Evolutionary conservation across 2,888 invertebrate species (phyloP).

Genomic region (Hemithea aestivaria): DNA sequence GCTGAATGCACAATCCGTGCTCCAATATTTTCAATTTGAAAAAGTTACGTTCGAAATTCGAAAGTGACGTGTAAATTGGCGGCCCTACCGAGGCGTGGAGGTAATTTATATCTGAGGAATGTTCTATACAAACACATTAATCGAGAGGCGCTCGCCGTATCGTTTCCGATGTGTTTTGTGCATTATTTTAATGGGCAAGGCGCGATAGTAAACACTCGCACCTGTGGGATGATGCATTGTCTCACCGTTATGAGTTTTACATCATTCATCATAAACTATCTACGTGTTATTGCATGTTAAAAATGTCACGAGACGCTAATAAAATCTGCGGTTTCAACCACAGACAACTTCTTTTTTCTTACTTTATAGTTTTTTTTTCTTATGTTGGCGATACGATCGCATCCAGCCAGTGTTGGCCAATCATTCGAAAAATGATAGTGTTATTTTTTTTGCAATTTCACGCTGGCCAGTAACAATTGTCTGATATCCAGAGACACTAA

Average conservation of each 20-base stretch:
- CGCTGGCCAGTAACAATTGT: conserved; percentile 60
- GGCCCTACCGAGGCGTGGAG: conserved; percentile 35
- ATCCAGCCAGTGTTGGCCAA: conserved; percentile 9
- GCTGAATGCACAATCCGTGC: no score
- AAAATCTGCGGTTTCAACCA: no score
- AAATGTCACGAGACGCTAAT: no score
- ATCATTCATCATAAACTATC: no score
- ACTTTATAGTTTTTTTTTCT: no score
- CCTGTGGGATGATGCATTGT: conserved; percentile 39
- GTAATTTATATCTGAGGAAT: conserved; percentile 36
- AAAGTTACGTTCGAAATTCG: conserved; percentile 22
- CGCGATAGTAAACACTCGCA: conserved; percentile 39
- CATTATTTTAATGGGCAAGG: conserved; percentile 59
- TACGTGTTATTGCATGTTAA: no score
- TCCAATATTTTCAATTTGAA: conserved; percentile 13
- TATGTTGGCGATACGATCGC: conserved; percentile 7
- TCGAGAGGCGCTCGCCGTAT: conserved; percentile 51
- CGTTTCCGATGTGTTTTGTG: conserved; percentile 50
- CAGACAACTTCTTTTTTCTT: no score
- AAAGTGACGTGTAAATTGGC: conserved; percentile 33
- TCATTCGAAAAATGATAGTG: conserved; percentile 32
- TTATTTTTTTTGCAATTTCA: conserved; percentile 54
- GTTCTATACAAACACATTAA: conserved; percentile 57
- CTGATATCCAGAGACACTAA: conserved; percentile 64
- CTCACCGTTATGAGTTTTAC: not conserved